Evolutionary conservation across 2,888 invertebrate species (phyloP).

Genomic region (Serripes groenlandicus): DNA sequence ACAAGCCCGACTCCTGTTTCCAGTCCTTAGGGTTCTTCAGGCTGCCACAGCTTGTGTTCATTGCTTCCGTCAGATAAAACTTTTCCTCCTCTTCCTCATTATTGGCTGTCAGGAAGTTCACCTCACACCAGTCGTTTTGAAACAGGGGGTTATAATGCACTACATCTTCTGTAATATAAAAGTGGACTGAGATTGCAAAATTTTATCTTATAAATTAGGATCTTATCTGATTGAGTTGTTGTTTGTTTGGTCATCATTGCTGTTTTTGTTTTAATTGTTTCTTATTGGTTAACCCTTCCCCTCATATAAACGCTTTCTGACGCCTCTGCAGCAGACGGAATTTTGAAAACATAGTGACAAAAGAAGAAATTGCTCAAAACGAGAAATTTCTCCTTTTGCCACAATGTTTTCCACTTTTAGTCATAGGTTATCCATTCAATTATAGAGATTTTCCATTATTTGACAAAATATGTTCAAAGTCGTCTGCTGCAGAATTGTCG

Average conservation of each 20-base stretch:
- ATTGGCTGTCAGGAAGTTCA: slow-evolving; percentile 43
- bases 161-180: slow-evolving; percentile 39
- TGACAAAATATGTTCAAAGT: too few relatives aligned
- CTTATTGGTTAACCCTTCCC: not conserved
- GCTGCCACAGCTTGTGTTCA: not conserved
- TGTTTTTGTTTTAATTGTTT: too few relatives aligned
- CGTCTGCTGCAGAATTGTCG: too few relatives aligned
- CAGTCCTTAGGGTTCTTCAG: slow-evolving; percentile 71
- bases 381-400: not conserved
- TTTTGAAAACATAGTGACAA: not conserved
- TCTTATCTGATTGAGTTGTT: too few relatives aligned
- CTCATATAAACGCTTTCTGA: not conserved
- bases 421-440: too few relatives aligned
- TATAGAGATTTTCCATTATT: too few relatives aligned
- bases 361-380: not conserved
- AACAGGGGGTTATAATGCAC: slow-evolving; percentile 78
- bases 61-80: slow-evolving; percentile 10
- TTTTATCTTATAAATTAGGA: too few relatives aligned
- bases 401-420: not conserved
- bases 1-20: slow-evolving; percentile 76
- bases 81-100: slow-evolving; percentile 19
- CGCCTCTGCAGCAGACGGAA: not conserved
- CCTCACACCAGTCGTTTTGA: slow-evolving; percentile 85
- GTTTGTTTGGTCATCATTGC: too few relatives aligned
- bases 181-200: not conserved